These are phyloP conservation scores for Drosophila lutescens DNA, from an alignment of 2,888 invertebrate species.

Conservation along the genomic window DNA sequence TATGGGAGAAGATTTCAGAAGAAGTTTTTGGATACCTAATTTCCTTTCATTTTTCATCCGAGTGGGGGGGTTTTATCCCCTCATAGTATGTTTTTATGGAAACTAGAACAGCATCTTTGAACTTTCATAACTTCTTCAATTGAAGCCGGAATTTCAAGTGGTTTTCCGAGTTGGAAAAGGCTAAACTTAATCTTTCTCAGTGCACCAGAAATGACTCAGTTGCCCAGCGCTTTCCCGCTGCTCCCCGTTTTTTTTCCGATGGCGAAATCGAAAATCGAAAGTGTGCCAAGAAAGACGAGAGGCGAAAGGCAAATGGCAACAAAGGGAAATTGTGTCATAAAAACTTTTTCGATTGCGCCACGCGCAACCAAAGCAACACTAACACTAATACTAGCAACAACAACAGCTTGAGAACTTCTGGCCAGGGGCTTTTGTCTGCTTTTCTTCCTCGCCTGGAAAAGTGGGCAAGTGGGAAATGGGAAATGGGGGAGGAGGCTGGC, in stretches of 20 bases:
- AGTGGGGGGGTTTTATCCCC: too few relatives aligned
- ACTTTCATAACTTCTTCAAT: too few relatives aligned
- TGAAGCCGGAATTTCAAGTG: too few relatives aligned
- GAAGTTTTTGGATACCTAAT: too few relatives aligned
- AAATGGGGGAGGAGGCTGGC: conserved; percentile 2
- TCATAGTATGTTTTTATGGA: too few relatives aligned
- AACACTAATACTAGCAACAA: conserved; percentile 27
- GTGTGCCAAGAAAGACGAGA: conserved; percentile 67
- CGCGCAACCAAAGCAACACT: conserved; percentile 59
- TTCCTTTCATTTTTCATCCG: too few relatives aligned
- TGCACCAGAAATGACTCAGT: conserved; percentile 9
- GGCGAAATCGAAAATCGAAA: conserved; percentile 76
- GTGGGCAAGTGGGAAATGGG: background rate
- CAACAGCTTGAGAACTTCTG: conserved; percentile 39
- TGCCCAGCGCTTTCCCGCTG: background rate
- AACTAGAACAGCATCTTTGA: too few relatives aligned
- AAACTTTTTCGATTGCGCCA: conserved; percentile 76
- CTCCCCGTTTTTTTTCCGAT: conserved; percentile 18
- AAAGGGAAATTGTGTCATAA: conserved; percentile 76
- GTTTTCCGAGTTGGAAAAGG: too few relatives aligned
- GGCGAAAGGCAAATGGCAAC: conserved; percentile 59
- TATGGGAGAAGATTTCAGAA: too few relatives aligned
- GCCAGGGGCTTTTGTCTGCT: conserved; percentile 39
- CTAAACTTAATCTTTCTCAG: background rate
- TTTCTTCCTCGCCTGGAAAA: conserved; percentile 5